Conservation (phyloP, 2,113 vertebrate species). For the Caranx ignobilis region DNA sequence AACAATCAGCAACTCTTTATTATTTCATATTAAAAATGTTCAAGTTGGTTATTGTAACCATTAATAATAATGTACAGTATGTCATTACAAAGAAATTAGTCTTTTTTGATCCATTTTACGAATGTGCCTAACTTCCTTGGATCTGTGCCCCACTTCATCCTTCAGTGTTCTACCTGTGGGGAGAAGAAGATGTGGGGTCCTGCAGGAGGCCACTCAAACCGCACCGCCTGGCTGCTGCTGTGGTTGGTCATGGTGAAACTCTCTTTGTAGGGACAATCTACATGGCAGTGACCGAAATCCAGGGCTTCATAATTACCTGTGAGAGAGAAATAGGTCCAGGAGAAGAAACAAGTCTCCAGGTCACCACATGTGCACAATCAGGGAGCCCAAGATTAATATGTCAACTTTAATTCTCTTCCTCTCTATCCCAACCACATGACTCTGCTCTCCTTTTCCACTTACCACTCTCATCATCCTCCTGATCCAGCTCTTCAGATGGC, state of each 20-base stretch:
- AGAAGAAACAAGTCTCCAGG: not conserved
- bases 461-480: constrained; percentile 44
- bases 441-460: constrained; percentile 10
- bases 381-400: not conserved
- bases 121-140: not conserved
- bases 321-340: constrained; percentile 34
- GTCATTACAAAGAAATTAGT: not conserved
- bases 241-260: constrained; percentile 90
- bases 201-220: constrained; percentile 88
- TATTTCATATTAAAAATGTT: no score
- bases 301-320: constrained; percentile 82
- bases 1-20: no score
- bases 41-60: no score
- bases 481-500: constrained; percentile 35
- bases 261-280: constrained; percentile 77
- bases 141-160: not conserved
- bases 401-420: not conserved
- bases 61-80: not conserved
- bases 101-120: no score
- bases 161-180: constrained; percentile 79
- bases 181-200: constrained; percentile 82
- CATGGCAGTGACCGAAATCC: constrained; percentile 89
- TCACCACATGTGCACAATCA: not conserved
- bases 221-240: constrained; percentile 79
- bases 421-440: not conserved